These are phyloP conservation scores for Petrolisthes cinctipes DNA, from an alignment of 2,888 invertebrate species.

Conservation along the genomic window DNA sequence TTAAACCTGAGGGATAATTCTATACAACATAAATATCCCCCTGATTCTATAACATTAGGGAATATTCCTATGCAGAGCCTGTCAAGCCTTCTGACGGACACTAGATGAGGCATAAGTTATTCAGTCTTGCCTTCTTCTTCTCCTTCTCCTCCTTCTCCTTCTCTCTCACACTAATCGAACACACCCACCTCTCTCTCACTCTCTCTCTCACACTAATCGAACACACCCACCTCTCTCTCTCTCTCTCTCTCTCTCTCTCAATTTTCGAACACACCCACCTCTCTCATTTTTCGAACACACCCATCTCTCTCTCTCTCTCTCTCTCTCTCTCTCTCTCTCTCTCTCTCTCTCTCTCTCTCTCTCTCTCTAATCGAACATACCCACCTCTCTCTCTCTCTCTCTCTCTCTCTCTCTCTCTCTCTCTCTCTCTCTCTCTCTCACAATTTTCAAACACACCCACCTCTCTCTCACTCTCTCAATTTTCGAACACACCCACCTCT, in stretches of 20 bases:
- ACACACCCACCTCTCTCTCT: not conserved
- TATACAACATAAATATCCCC: no score
- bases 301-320: not conserved
- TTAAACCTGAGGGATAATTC: no score
- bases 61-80: not conserved
- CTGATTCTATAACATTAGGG: no score
- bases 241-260: not conserved
- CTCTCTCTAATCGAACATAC: not conserved
- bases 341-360: not conserved
- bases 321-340: not conserved
- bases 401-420: not conserved
- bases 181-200: constrained; percentile 3
- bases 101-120: not conserved
- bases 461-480: not conserved
- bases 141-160: not conserved
- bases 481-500: not conserved
- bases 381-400: not conserved
- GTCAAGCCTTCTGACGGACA: not conserved
- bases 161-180: not conserved
- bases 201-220: constrained; percentile 11
- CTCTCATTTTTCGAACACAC: no score
- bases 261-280: no score
- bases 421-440: no score
- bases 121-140: not conserved
- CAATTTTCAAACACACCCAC: not conserved